These are phyloP conservation scores for Drosophila trapezifrons DNA, from an alignment of 1,140 invertebrate genomes.

Conservation along the genomic window DNA sequence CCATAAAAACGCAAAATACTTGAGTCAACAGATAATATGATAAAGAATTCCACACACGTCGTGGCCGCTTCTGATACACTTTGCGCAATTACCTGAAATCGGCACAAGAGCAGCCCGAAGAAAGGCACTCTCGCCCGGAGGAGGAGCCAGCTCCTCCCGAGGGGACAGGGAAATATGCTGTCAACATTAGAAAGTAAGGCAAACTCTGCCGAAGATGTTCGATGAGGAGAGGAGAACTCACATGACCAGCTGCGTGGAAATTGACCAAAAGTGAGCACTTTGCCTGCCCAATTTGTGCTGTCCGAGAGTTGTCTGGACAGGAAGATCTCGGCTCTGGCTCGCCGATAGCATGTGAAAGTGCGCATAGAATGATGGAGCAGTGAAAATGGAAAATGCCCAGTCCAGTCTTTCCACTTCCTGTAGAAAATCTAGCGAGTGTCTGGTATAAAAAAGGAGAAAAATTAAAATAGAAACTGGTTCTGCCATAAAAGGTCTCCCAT, in stretches of 20 bases:
- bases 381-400: constrained; percentile 64
- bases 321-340: constrained; percentile 47
- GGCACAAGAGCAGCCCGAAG: constrained; percentile 20
- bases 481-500: constrained; percentile 14
- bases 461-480: constrained; percentile 24
- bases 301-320: constrained; percentile 69
- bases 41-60: constrained; percentile 71
- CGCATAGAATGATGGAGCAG: constrained; percentile 53
- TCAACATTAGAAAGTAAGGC: constrained; percentile 73
- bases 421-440: constrained; percentile 39
- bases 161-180: constrained; percentile 34
- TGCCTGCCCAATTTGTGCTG: constrained; percentile 73
- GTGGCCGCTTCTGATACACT: constrained; percentile 35
- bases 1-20: constrained; percentile 49
- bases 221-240: constrained; percentile 32
- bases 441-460: constrained; percentile 18
- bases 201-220: constrained; percentile 65
- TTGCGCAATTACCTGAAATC: constrained; percentile 34
- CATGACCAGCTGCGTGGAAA: constrained; percentile 54
- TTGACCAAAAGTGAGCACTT: constrained; percentile 80
- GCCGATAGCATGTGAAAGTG: constrained; percentile 66
- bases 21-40: constrained; percentile 47
- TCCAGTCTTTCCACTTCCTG: constrained; percentile 55
- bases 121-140: no score
- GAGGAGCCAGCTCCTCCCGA: constrained; percentile 12